Evolutionary conservation across 1,140 invertebrate species (phyloP).

Genomic region (Parapsyche elsis): DNA sequence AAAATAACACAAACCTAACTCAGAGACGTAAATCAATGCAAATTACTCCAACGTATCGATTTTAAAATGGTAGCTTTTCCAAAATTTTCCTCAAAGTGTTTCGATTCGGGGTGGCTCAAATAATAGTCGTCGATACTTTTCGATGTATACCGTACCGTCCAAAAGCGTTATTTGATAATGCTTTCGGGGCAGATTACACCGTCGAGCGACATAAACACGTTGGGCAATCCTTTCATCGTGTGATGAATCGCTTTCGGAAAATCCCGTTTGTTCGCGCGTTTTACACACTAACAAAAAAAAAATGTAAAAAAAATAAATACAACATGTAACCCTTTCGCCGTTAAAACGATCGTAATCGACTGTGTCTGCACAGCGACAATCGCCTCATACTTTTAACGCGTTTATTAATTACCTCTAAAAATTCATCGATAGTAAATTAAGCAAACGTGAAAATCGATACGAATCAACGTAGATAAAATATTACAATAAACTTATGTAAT

Average conservation of each 20-base stretch:
- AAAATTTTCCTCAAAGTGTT: no score
- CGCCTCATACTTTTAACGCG: no score
- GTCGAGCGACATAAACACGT: conserved; percentile 34
- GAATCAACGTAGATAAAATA: no score
- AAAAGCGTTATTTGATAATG: conserved; percentile 44
- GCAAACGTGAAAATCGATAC: no score
- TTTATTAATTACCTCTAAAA: no score
- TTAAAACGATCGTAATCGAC: neutral
- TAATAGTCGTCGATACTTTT: neutral
- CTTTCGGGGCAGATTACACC: conserved; percentile 29
- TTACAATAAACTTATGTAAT: no score
- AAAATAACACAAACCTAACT: neutral
- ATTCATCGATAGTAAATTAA: no score
- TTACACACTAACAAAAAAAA: neutral
- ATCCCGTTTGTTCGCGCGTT: neutral
- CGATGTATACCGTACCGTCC: conserved; percentile 16
- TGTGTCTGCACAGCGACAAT: no score
- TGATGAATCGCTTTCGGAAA: conserved; percentile 26
- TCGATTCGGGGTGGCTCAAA: no score
- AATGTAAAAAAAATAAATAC: neutral
- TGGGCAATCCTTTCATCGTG: conserved; percentile 28
- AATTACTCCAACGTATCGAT: neutral
- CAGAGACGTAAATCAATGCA: neutral
- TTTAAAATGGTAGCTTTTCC: neutral
- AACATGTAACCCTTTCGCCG: neutral